Evolutionary conservation across 2,888 invertebrate genomes (phyloP).

Genomic region (Molanna angustata): DNA sequence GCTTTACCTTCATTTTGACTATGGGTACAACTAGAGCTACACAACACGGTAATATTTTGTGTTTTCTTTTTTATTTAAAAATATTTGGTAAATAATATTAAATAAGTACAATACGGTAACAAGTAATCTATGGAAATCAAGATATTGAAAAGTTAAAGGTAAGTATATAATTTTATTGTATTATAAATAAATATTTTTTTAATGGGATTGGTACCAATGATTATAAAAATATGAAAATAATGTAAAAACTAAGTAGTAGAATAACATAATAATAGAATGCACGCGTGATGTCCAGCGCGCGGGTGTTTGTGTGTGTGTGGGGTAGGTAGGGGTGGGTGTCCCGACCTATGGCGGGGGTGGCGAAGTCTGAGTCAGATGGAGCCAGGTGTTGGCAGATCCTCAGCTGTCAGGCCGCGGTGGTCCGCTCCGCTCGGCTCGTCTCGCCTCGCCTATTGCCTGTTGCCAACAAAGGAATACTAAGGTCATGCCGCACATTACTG

Average conservation of each 20-base stretch:
- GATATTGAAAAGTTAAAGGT: too few relatives aligned
- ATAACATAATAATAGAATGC: slow-evolving; percentile 1
- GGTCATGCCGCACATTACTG: slow-evolving; percentile 53
- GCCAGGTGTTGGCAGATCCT: not conserved
- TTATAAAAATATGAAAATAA: slow-evolving; percentile 15
- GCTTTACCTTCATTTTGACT: too few relatives aligned
- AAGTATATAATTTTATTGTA: too few relatives aligned
- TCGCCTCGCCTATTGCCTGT: slow-evolving; percentile 30
- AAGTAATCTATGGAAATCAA: slow-evolving; percentile 2
- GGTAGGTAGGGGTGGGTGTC: slow-evolving; percentile 8
- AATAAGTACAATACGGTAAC: slow-evolving; percentile 1
- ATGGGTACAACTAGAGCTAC: not conserved
- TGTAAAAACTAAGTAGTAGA: slow-evolving; percentile 13
- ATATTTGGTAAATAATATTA: slow-evolving; percentile 7
- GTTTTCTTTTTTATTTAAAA: slow-evolving; percentile 16
- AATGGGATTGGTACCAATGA: slow-evolving; percentile 8
- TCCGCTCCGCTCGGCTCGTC: slow-evolving; percentile 43
- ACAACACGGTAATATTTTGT: slow-evolving; percentile 7
- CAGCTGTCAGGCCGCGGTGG: slow-evolving; percentile 28
- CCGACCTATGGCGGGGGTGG: slow-evolving; percentile 15
- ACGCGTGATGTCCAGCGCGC: slow-evolving; percentile 13
- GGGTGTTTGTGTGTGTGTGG: not conserved
- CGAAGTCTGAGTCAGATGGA: slow-evolving; percentile 6
- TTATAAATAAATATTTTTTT: too few relatives aligned
- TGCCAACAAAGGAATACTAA: slow-evolving; percentile 32